Conservation (phyloP, 1,140 invertebrate species). For the Brachionus koreanus region DNA sequence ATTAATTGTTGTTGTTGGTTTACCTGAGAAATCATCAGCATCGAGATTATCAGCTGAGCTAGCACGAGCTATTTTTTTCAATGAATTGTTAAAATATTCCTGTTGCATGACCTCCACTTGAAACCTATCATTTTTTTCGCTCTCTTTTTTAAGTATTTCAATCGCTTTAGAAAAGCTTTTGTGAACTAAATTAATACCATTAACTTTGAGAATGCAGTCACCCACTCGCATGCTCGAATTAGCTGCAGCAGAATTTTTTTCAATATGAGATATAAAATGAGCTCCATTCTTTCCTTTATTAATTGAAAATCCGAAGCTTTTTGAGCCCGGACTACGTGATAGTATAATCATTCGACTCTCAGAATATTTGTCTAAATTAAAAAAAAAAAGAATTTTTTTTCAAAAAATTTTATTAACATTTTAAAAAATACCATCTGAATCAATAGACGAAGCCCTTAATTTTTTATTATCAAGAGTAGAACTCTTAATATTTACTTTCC, state of each 20-base stretch:
- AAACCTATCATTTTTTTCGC: background rate
- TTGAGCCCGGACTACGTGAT: background rate
- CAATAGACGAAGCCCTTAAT: background rate
- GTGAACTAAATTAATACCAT: slow-evolving; percentile 37
- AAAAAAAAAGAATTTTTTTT: background rate
- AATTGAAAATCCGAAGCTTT: slow-evolving; percentile 18
- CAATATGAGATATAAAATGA: slow-evolving; percentile 26
- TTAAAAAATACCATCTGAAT: background rate
- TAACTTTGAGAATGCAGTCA: slow-evolving; percentile 22
- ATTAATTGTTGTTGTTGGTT: background rate
- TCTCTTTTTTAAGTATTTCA: slow-evolving; percentile 34
- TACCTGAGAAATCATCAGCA: slow-evolving; percentile 27
- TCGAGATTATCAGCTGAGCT: slow-evolving; percentile 16
- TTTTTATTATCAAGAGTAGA: slow-evolving; percentile 7
- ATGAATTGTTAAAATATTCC: background rate
- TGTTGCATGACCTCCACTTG: background rate
- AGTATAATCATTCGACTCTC: slow-evolving; percentile 23
- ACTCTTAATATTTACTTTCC: slow-evolving; percentile 1
- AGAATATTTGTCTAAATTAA: background rate
- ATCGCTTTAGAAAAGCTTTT: slow-evolving; percentile 34
- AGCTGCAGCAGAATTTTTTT: slow-evolving; percentile 19
- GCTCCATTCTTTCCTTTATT: background rate
- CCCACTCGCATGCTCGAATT: slow-evolving; percentile 4
- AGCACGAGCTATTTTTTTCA: background rate
- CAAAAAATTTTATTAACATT: background rate